Conservation (phyloP, 2,888 invertebrate genomes). For the Apantesis nais region DNA sequence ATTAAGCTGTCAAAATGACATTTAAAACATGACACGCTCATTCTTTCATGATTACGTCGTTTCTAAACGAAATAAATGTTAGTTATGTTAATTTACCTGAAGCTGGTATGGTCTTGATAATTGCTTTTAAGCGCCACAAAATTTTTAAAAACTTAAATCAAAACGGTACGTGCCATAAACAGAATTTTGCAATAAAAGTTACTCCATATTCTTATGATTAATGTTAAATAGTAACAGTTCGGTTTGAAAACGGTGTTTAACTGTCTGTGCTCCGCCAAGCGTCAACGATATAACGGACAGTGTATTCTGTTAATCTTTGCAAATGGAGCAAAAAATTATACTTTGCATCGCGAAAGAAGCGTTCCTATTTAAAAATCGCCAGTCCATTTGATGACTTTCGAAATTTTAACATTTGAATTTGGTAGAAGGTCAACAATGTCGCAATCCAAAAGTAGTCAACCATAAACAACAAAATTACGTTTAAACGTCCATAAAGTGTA, state of each 20-base stretch:
- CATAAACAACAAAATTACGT: slow-evolving; percentile 19
- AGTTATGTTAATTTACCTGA: neutral
- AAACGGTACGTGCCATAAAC: slow-evolving; percentile 23
- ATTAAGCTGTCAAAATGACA: slow-evolving; percentile 11
- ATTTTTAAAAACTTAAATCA: slow-evolving; percentile 6
- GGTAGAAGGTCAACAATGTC: slow-evolving; percentile 26
- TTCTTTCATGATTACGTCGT: neutral
- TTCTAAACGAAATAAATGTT: neutral
- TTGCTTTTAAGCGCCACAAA: neutral
- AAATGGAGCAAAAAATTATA: slow-evolving; percentile 43
- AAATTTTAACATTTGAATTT: slow-evolving; percentile 17
- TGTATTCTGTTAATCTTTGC: slow-evolving; percentile 54
- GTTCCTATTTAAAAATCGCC: slow-evolving; percentile 13
- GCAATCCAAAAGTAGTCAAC: slow-evolving; percentile 10
- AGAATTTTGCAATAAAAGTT: slow-evolving; percentile 34
- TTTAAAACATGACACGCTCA: slow-evolving; percentile 5
- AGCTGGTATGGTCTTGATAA: neutral
- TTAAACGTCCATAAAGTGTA: slow-evolving; percentile 25
- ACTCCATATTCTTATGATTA: slow-evolving; percentile 47
- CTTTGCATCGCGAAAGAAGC: slow-evolving; percentile 27
- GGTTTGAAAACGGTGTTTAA: slow-evolving; percentile 66
- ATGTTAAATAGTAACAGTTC: slow-evolving; percentile 59
- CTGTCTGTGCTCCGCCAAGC: slow-evolving; percentile 68
- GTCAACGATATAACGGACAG: slow-evolving; percentile 64
- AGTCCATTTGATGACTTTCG: slow-evolving; percentile 13